A percentile compares a stretch with the other conserved stretches of the same genome.
Conservation (phyloP, 2,888 invertebrate species). For the Acleris holmiana region DNA sequence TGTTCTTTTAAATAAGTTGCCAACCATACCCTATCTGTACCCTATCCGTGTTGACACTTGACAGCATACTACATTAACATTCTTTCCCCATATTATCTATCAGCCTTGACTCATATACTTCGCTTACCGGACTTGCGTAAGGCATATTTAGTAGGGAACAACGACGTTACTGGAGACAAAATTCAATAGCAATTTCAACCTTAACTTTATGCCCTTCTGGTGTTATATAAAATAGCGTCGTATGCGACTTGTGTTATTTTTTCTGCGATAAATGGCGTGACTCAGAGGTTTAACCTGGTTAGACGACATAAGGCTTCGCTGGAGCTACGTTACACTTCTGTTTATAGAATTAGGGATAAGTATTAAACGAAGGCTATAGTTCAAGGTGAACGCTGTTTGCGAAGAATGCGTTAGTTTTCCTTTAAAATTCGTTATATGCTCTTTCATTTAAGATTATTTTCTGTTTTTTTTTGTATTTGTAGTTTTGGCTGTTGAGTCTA, state of each 20-base stretch:
- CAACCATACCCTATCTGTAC: not conserved
- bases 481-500: too few relatives aligned
- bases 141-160: not conserved
- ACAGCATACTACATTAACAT: slow-evolving; percentile 5
- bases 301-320: slow-evolving; percentile 24
- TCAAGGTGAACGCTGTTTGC: slow-evolving; percentile 1
- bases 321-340: not conserved
- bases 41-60: not conserved
- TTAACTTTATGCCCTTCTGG: too few relatives aligned
- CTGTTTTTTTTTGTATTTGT: too few relatives aligned
- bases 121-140: slow-evolving; percentile 15
- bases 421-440: too few relatives aligned
- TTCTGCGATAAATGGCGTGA: not conserved
- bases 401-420: slow-evolving; percentile 1
- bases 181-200: too few relatives aligned
- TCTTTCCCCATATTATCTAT: not conserved
- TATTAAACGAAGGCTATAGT: not conserved
- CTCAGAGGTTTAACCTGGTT: slow-evolving; percentile 25
- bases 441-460: too few relatives aligned
- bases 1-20: not conserved
- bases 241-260: too few relatives aligned
- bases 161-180: too few relatives aligned
- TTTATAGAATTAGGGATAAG: not conserved
- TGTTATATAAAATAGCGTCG: too few relatives aligned
- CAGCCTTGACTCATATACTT: slow-evolving; percentile 26